Evolutionary conservation across 2,888 invertebrate species (phyloP).

Genomic region (Papilio demoleus): DNA sequence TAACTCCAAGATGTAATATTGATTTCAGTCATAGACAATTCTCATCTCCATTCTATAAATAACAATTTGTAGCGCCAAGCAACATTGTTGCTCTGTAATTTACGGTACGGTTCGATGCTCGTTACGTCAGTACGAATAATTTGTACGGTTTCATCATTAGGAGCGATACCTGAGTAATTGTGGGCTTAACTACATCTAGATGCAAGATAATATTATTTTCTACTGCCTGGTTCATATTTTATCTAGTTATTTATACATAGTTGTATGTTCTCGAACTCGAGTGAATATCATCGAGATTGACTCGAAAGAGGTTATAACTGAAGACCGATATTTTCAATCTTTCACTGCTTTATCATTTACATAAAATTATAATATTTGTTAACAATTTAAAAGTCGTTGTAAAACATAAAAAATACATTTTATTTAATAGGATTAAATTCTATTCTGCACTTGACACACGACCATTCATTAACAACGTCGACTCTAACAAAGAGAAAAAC

Average conservation of each 20-base stretch:
- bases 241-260: too few species aligned
- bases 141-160: neutral
- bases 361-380: too few species aligned
- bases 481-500: conserved; percentile 13
- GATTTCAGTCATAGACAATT: conserved; percentile 14
- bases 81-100: conserved; percentile 31
- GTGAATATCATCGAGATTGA: too few species aligned
- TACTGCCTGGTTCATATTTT: too few species aligned
- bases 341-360: too few species aligned
- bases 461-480: conserved; percentile 8
- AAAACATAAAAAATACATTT: neutral
- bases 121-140: conserved; percentile 26
- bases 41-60: conserved; percentile 30
- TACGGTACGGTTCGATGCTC: conserved; percentile 8
- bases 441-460: neutral
- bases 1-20: neutral
- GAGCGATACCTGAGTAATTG: neutral
- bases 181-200: neutral
- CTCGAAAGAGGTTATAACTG: too few species aligned
- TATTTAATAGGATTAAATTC: neutral
- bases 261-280: too few species aligned
- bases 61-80: conserved; percentile 27
- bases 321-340: too few species aligned
- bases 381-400: too few species aligned
- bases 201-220: too few species aligned